Conservation (phyloP, 2,888 invertebrate species). For the Mythimna impura region DNA sequence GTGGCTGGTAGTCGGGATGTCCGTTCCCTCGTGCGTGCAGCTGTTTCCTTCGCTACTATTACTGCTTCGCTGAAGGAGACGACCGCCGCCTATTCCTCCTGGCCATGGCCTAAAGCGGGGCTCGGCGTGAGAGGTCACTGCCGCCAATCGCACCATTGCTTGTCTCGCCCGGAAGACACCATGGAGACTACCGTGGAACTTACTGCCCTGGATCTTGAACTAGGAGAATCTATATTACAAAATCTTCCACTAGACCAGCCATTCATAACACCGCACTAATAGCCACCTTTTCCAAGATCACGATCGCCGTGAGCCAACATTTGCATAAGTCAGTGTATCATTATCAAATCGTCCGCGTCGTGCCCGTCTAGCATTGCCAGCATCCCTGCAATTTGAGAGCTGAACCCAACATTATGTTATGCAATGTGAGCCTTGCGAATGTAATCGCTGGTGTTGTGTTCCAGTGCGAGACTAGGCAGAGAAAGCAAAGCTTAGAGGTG, state of each 20-base stretch:
- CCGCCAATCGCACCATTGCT: no score
- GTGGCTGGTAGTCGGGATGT: no score
- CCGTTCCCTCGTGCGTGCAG: no score
- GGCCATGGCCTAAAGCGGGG: no score
- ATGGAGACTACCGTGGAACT: neutral
- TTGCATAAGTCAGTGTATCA: constrained; percentile 37
- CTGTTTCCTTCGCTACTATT: no score
- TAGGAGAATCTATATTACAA: neutral
- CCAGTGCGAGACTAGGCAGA: constrained; percentile 8
- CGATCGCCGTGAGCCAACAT: constrained; percentile 41
- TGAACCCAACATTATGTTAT: constrained; percentile 55
- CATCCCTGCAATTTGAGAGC: constrained; percentile 46
- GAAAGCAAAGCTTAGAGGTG: neutral
- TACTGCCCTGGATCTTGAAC: neutral
- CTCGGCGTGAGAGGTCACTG: no score
- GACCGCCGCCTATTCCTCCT: no score
- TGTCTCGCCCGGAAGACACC: no score
- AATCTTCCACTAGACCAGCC: neutral
- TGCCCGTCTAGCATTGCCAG: constrained; percentile 19
- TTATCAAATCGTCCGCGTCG: constrained; percentile 46
- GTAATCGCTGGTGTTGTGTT: constrained; percentile 13
- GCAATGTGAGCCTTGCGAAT: constrained; percentile 54
- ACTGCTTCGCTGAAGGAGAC: no score
- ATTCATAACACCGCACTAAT: constrained; percentile 25
- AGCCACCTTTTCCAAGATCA: constrained; percentile 47